These are phyloP conservation scores for Agrochola litura DNA, from an alignment of 2,888 invertebrate species.

Conservation along the genomic window DNA sequence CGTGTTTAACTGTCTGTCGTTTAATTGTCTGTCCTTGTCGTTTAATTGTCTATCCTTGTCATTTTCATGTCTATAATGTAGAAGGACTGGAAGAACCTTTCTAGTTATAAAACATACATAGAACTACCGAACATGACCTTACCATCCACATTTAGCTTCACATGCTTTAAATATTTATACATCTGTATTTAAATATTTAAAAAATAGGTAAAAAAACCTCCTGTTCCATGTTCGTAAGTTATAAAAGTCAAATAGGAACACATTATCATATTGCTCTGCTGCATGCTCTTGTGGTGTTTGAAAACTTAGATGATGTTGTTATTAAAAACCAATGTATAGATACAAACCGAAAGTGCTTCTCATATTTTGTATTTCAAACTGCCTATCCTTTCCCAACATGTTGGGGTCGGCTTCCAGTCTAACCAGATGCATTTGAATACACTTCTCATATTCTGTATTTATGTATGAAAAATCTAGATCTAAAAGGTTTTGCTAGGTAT, in stretches of 20 bases:
- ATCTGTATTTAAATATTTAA: constrained; percentile 9
- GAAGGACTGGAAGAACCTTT: not conserved
- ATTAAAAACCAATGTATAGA: not conserved
- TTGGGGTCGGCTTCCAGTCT: not conserved
- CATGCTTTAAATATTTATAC: constrained; percentile 35
- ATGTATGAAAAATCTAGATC: not conserved
- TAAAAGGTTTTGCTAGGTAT: not conserved
- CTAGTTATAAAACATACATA: constrained; percentile 1
- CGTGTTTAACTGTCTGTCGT: not conserved
- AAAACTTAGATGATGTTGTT: not conserved
- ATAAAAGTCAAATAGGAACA: constrained; percentile 34
- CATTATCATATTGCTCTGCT: constrained; percentile 28
- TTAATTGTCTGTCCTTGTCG: constrained; percentile 5
- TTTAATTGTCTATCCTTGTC: constrained; percentile 8
- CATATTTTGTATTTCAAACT: not conserved
- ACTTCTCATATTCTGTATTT: not conserved
- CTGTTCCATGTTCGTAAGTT: constrained; percentile 2
- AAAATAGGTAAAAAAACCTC: not conserved
- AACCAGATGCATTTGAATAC: not conserved
- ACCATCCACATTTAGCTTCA: constrained; percentile 6
- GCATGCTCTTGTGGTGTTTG: not conserved
- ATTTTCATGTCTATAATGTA: not conserved
- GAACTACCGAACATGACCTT: constrained; percentile 7
- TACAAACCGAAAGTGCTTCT: not conserved
- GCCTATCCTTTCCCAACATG: not conserved